Conservation (phyloP, 2,797 vertebrate genomes). For the Natrix natrix region DNA sequence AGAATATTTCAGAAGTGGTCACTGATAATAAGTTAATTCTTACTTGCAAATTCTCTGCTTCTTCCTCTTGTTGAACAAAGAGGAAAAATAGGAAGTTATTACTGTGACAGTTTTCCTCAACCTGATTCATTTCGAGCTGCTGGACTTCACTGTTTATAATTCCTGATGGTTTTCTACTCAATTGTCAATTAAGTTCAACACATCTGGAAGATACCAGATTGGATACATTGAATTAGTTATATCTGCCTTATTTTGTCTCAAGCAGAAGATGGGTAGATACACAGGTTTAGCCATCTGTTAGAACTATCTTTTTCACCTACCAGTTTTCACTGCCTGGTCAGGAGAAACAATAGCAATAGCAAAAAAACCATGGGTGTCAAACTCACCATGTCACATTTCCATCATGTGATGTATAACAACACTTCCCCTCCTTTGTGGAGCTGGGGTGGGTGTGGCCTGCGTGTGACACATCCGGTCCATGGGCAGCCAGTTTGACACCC, state of each 20-base stretch:
- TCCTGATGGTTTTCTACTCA: background rate
- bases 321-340: background rate
- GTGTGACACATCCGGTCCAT: too few species aligned
- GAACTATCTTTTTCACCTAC: background rate
- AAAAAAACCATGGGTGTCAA: too few species aligned
- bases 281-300: background rate
- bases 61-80: background rate
- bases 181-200: background rate
- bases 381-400: too few species aligned
- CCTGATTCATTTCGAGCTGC: background rate
- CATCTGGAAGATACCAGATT: background rate
- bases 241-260: background rate
- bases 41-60: background rate
- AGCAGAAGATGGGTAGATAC: background rate
- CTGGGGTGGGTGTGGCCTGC: too few species aligned
- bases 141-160: background rate
- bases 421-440: too few species aligned
- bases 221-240: background rate
- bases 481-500: too few species aligned
- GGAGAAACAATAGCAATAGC: background rate
- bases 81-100: background rate
- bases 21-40: background rate
- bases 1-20: background rate
- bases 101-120: background rate
- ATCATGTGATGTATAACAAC: fast-evolving